Conservation (phyloP, 2,113 vertebrate species). For the Grantiella picta region DNA sequence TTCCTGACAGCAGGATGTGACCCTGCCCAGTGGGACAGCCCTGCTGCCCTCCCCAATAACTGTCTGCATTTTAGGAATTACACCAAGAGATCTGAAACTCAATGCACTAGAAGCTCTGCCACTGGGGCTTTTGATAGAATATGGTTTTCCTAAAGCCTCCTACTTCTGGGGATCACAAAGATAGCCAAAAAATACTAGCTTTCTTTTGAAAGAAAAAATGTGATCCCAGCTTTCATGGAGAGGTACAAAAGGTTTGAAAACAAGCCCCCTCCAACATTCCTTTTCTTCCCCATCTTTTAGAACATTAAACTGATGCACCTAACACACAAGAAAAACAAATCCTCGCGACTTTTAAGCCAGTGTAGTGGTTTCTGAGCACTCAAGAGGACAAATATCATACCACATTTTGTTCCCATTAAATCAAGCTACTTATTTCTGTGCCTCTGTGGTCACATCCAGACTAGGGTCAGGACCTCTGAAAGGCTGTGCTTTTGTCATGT, state of each 20-base stretch:
- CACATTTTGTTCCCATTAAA: not conserved
- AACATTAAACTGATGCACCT: not conserved
- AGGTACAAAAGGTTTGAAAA: not conserved
- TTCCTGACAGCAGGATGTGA: not conserved
- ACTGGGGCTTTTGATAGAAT: not conserved
- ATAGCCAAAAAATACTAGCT: not conserved
- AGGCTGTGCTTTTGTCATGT: not conserved
- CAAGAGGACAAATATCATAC: not conserved
- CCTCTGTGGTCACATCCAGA: not conserved
- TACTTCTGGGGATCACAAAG: not conserved
- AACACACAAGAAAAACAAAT: not conserved
- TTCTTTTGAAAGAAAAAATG: not conserved
- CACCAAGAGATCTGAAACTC: not conserved
- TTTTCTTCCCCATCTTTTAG: not conserved
- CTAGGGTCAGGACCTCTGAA: not conserved
- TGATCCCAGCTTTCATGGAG: not conserved
- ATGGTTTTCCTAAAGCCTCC: not conserved
- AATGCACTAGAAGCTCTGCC: not conserved
- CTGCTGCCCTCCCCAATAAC: fast-evolving
- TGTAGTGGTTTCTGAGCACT: not conserved
- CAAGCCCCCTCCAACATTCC: not conserved
- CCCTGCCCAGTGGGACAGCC: fast-evolving
- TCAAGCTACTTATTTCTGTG: not conserved
- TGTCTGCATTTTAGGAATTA: not conserved
- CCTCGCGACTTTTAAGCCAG: not conserved